phyloP scores from a whole-genome alignment of 2,888 invertebrate species.

The Hydrotaea cyrtoneurina region DNA sequence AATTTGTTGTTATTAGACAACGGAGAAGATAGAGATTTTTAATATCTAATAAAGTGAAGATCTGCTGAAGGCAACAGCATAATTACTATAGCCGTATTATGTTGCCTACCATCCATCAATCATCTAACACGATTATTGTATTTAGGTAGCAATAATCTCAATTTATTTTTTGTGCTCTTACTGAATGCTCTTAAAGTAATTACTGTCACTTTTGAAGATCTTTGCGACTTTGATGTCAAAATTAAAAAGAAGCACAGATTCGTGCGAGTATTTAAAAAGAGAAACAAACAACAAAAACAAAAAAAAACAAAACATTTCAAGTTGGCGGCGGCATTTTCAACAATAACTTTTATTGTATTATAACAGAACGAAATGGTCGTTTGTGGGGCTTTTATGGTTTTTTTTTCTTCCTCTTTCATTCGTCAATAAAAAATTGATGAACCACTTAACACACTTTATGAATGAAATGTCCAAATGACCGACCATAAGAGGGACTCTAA shows the following conservation, averaged over 20 bases:
- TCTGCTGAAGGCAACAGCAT: background rate
- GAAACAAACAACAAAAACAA: too few relatives aligned
- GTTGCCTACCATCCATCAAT: slow-evolving; percentile 24
- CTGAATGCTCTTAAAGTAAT: slow-evolving; percentile 36
- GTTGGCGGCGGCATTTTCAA: slow-evolving; percentile 23
- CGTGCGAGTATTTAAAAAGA: background rate
- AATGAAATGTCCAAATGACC: background rate
- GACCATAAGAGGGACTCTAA: slow-evolving; percentile 26
- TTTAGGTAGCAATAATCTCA: slow-evolving; percentile 25
- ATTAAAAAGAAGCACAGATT: background rate
- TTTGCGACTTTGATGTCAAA: slow-evolving; percentile 24
- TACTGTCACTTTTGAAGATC: slow-evolving; percentile 35
- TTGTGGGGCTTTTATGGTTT: background rate
- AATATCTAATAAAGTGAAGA: too few relatives aligned
- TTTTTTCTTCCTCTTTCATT: background rate
- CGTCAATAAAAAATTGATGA: background rate
- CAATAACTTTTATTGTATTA: slow-evolving; percentile 33
- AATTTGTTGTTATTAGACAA: too few relatives aligned
- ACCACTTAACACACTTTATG: slow-evolving; percentile 8
- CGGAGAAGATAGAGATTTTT: too few relatives aligned
- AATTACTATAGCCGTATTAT: background rate
- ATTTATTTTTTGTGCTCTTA: slow-evolving; percentile 43
- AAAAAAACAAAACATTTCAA: slow-evolving; percentile 1
- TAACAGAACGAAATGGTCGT: slow-evolving; percentile 15
- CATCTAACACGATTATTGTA: background rate